Evolutionary conservation across 2,888 invertebrate species (phyloP).

Genomic region (Amitus sp.): DNA sequence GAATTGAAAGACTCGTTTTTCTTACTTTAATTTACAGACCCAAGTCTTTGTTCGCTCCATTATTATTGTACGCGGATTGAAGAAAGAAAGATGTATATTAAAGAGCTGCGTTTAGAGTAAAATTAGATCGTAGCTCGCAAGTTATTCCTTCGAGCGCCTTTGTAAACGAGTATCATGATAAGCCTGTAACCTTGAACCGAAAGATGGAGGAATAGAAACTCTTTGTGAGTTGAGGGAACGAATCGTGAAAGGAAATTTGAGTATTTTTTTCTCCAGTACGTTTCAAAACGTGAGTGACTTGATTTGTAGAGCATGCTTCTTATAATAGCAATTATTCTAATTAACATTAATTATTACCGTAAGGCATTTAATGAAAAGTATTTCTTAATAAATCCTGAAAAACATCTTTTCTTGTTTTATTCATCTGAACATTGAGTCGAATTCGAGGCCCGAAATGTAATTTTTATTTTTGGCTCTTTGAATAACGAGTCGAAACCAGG

Average conservation of each 20-base stretch:
- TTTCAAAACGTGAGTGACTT: conserved; percentile 65
- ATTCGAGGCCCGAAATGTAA: conserved; percentile 58
- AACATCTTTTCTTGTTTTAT: conserved; percentile 29
- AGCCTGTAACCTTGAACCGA: conserved; percentile 7
- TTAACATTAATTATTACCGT: conserved; percentile 62
- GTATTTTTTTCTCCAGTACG: conserved; percentile 56
- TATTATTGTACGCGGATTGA: conserved; percentile 8
- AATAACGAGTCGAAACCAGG: no score
- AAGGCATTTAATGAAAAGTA: conserved; percentile 66
- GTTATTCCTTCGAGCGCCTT: conserved; percentile 35
- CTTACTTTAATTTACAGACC: conserved; percentile 14
- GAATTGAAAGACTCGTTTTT: conserved; percentile 7
- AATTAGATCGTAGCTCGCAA: conserved; percentile 19
- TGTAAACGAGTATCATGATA: conserved; percentile 7
- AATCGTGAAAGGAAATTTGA: conserved; percentile 45
- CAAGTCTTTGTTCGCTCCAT: conserved; percentile 14
- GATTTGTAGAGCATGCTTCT: conserved; percentile 65
- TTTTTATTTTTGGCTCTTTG: conserved; percentile 1
- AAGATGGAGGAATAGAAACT: conserved; percentile 14
- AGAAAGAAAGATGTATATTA: conserved; percentile 14
- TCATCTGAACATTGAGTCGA: no score
- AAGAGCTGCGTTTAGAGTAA: neutral
- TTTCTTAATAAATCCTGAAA: conserved; percentile 66
- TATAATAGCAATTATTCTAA: conserved; percentile 66
- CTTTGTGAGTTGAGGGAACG: conserved; percentile 18